Percentiles rank a stretch among this genome's conserved stretches.
These are phyloP conservation scores for Lathronympha strigana DNA, from an alignment of 2,888 invertebrate species.

Conservation along the genomic window DNA sequence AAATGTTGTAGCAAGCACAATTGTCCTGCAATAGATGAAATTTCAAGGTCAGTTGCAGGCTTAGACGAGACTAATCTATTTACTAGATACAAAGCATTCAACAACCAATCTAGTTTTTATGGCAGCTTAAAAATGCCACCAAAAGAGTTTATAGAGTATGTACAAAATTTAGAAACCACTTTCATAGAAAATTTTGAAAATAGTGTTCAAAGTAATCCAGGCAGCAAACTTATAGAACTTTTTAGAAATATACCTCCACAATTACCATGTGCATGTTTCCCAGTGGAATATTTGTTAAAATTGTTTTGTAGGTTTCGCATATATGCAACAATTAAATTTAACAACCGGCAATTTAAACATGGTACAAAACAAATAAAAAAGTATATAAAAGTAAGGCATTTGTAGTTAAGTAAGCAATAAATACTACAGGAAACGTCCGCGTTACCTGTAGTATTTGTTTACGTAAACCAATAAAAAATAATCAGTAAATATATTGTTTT, in stretches of 20 bases:
- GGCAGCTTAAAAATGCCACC: slow-evolving; percentile 31
- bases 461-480: too few relatives aligned
- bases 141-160: slow-evolving; percentile 9
- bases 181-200: slow-evolving; percentile 39
- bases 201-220: slow-evolving; percentile 24
- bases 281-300: slow-evolving; percentile 37
- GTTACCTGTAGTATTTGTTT: too few relatives aligned
- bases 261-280: slow-evolving; percentile 39
- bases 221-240: background rate
- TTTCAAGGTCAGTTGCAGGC: slow-evolving; percentile 11
- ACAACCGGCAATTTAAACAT: background rate
- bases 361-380: too few relatives aligned
- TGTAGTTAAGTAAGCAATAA: too few relatives aligned
- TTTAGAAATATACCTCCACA: slow-evolving; percentile 20
- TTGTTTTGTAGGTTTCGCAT: slow-evolving; percentile 41
- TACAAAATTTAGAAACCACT: slow-evolving; percentile 11
- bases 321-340: background rate
- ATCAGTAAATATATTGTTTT: too few relatives aligned
- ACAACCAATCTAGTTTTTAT: slow-evolving; percentile 28
- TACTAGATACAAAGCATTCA: slow-evolving; percentile 24
- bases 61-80: slow-evolving; percentile 22
- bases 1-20: slow-evolving; percentile 40
- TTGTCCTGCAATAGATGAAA: slow-evolving; percentile 21
- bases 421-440: too few relatives aligned
- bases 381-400: too few relatives aligned